These are phyloP conservation scores for Lithophane socia DNA, from an alignment of 2,888 invertebrate species.

Conservation along the genomic window DNA sequence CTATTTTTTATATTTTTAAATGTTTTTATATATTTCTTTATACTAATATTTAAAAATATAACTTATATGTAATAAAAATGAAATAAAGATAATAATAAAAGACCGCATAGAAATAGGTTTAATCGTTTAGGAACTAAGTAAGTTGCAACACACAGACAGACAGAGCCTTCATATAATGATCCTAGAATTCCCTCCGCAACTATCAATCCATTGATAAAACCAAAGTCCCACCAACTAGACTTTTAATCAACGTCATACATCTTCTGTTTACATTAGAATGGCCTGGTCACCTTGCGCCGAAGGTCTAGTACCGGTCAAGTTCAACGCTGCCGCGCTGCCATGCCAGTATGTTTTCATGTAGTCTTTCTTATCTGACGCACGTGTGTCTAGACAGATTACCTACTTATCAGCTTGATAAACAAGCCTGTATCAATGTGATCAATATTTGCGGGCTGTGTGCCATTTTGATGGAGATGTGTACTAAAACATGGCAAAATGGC, in stretches of 20 bases:
- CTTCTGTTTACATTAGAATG: constrained; percentile 37
- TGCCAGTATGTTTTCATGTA: constrained; percentile 12
- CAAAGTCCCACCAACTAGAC: not conserved
- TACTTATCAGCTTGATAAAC: constrained; percentile 48
- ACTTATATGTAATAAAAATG: no score
- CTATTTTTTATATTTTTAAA: no score
- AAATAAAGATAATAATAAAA: no score
- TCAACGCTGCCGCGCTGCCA: no score
- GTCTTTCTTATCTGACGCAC: constrained; percentile 41
- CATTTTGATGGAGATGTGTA: not conserved
- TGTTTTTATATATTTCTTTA: no score
- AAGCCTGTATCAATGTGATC: constrained; percentile 13
- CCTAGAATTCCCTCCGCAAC: not conserved
- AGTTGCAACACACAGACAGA: not conserved
- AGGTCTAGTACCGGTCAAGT: constrained; percentile 70
- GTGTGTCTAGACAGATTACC: constrained; percentile 51
- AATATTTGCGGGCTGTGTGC: constrained; percentile 30
- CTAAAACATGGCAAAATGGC: not conserved
- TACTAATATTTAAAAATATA: no score
- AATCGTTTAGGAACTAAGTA: not conserved
- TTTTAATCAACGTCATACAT: not conserved
- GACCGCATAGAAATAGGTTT: not conserved
- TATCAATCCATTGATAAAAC: constrained; percentile 7
- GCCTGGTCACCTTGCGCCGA: constrained; percentile 59
- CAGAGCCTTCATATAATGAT: not conserved